These are phyloP conservation scores for Hemistola chrysoprasaria DNA, from an alignment of 2,888 invertebrate genomes.

Conservation along the genomic window DNA sequence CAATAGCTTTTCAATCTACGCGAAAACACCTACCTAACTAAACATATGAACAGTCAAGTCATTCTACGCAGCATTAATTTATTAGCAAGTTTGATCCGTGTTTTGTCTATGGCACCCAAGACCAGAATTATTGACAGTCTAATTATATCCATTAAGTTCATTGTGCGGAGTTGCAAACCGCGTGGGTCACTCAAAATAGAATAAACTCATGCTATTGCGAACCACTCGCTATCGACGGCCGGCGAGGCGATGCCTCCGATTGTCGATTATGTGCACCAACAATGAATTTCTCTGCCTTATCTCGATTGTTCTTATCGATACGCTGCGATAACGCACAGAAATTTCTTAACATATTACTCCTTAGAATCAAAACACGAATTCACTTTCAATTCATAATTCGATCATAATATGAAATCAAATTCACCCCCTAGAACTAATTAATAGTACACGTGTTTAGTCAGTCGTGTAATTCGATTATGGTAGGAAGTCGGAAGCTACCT, in stretches of 20 bases:
- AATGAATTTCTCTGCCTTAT: conserved; percentile 40
- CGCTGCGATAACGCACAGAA: conserved; percentile 30
- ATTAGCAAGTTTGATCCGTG: background rate
- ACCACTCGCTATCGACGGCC: conserved; percentile 23
- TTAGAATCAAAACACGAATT: background rate
- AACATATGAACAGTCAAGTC: no score
- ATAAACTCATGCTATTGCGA: conserved; percentile 28
- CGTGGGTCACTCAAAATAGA: conserved; percentile 57
- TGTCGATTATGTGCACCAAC: conserved; percentile 33
- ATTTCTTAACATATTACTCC: conserved; percentile 14
- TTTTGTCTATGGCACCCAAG: background rate
- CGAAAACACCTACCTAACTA: no score
- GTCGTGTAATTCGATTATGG: conserved; percentile 23
- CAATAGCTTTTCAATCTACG: no score
- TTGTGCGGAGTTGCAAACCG: conserved; percentile 26
- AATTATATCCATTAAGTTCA: conserved; percentile 13
- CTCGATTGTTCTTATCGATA: conserved; percentile 36
- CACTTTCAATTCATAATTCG: no score
- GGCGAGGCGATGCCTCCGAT: conserved; percentile 27
- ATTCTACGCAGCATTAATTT: no score
- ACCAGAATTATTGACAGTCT: background rate
- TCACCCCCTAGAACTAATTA: conserved; percentile 4
- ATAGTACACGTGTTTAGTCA: conserved; percentile 6
- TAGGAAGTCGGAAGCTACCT: conserved; percentile 18
- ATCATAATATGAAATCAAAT: background rate